phyloP scores from a whole-genome alignment of 2,113 vertebrate genomes.

The Ictalurus furcatus region DNA sequence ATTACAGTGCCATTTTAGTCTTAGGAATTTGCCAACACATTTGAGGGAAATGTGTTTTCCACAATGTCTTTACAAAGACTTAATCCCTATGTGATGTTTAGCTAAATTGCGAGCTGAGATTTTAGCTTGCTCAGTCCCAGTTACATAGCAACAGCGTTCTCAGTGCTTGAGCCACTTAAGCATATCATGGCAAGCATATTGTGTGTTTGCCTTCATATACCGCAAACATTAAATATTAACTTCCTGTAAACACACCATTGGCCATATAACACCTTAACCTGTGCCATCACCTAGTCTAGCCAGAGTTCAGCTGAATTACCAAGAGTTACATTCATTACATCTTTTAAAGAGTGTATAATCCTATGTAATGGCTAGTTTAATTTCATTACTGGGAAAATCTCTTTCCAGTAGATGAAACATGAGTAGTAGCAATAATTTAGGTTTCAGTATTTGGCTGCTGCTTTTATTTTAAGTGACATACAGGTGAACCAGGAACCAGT shows the following conservation, averaged over 20 bases:
- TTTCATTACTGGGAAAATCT: background rate
- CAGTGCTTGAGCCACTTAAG: background rate
- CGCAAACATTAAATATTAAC: background rate
- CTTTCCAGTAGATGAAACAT: background rate
- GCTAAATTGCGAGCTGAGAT: no score
- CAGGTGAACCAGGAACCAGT: background rate
- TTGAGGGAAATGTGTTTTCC: background rate
- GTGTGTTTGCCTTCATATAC: background rate
- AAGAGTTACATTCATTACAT: background rate
- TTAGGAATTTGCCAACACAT: background rate
- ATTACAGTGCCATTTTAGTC: background rate
- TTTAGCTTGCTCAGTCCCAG: background rate
- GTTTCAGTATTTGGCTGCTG: background rate
- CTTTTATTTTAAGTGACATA: background rate
- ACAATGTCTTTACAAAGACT: background rate
- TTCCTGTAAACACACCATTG: background rate
- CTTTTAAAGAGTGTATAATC: background rate
- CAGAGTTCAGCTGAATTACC: background rate
- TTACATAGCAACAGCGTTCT: background rate
- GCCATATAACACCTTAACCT: background rate
- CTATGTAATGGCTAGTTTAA: background rate
- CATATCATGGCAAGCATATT: background rate
- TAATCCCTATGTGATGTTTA: background rate
- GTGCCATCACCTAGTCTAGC: background rate
- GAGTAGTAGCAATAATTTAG: background rate